Conservation (phyloP, 2,797 vertebrate species). For the Cuculus canorus region DNA sequence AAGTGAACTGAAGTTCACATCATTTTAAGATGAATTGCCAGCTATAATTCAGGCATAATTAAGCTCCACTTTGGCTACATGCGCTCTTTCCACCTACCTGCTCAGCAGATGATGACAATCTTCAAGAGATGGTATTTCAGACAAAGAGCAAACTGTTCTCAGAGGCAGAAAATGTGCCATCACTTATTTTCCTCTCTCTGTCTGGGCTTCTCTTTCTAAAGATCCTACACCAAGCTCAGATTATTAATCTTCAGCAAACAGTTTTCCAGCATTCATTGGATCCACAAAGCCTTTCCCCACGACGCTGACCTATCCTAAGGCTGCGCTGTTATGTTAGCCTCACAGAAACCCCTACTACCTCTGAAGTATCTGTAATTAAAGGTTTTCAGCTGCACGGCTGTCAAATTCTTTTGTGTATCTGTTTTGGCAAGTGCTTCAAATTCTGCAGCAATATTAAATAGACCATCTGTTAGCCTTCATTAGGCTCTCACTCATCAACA, state of each 20-base stretch:
- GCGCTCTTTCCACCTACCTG: neutral
- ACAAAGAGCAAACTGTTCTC: neutral
- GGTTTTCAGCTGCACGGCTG: slow-evolving; percentile 74
- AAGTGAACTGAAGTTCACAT: neutral
- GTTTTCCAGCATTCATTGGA: neutral
- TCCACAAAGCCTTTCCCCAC: neutral
- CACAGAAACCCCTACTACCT: slow-evolving; percentile 37
- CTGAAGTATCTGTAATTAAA: slow-evolving; percentile 79
- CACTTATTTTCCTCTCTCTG: neutral
- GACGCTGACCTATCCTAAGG: slow-evolving; percentile 41
- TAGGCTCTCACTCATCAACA: slow-evolving; percentile 77
- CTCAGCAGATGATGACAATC: neutral
- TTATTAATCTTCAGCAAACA: neutral
- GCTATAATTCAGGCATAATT: neutral
- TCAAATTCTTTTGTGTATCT: slow-evolving; percentile 78
- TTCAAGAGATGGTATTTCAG: neutral
- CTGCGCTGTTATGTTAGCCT: slow-evolving; percentile 28
- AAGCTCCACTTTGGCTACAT: neutral
- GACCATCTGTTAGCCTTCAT: slow-evolving; percentile 84
- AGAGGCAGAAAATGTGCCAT: neutral
- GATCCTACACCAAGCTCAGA: neutral
- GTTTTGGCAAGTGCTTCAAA: slow-evolving; percentile 78
- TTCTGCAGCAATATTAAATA: slow-evolving; percentile 78
- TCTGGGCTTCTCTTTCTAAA: neutral
- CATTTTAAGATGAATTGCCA: neutral